These are phyloP conservation scores for Boulengeromyrus knoepffleri DNA, from an alignment of 2,113 vertebrate species.

Conservation along the genomic window DNA sequence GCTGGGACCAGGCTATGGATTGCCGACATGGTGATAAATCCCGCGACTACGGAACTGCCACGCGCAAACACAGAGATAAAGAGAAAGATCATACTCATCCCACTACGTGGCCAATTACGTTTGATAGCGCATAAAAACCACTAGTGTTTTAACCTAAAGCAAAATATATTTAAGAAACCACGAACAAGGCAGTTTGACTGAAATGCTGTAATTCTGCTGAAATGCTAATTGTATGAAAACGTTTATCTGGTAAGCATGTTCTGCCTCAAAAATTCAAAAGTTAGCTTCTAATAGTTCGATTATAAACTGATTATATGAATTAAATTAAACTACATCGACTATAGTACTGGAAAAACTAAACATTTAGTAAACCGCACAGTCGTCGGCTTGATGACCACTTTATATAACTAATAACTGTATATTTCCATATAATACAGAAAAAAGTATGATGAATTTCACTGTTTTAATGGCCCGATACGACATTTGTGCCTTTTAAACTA, in stretches of 20 bases:
- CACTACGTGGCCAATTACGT: background rate
- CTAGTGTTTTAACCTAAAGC: background rate
- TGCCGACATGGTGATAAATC: conserved; percentile 54
- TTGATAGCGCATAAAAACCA: background rate
- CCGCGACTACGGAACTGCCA: background rate
- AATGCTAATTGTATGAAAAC: background rate
- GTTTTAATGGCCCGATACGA: background rate
- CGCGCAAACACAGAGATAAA: background rate
- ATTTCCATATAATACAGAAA: background rate
- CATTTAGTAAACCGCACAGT: background rate
- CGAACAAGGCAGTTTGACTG: background rate
- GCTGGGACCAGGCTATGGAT: conserved; percentile 69
- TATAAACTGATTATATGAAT: background rate
- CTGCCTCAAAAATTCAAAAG: background rate
- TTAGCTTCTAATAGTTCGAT: background rate
- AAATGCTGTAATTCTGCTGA: background rate
- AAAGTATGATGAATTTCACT: background rate
- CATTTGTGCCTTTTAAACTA: background rate
- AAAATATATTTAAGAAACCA: background rate
- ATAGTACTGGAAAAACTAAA: background rate
- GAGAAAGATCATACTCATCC: background rate
- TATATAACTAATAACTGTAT: background rate
- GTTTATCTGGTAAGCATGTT: background rate
- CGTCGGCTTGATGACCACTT: background rate
- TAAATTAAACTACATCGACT: background rate